Evolutionary conservation across 2,113 vertebrate species (phyloP), one percentile per base, ranked within the genome.

Genomic region (Chlamydotis undulata): DNA sequence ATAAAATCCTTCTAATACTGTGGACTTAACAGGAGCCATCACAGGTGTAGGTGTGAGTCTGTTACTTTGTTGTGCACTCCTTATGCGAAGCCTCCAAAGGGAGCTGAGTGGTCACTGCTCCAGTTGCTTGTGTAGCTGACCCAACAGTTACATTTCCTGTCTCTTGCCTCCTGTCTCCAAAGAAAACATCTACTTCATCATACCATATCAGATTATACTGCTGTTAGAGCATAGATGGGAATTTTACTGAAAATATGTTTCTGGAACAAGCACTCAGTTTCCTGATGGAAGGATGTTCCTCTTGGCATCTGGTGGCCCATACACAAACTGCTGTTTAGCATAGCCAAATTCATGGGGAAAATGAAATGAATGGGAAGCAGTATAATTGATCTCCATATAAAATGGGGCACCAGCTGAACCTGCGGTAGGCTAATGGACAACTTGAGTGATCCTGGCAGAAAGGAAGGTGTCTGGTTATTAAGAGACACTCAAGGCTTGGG

Each of bases 381-480:
- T n/a, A 10, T 6, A 74, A 37, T 8, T 61, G n/a, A 67, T 90
- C 12, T 64, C 33, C 3, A 1, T 55, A 21, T 68, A n/a, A 82
- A 84, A 37, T 3, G 3, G 31, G 73, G 33, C 47, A 49, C 4
- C n/a, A 57, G 33, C 59, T 88, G 68, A 81, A 60, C 41, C 76
- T 37, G 35, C 2, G 1, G 4, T 4, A 17, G 35, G 28, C 73
- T 78, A 43, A 10, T 39, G 47, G 73, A 47, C 56, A 65, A 0
- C 60, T 59, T 22, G 64, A 39, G 73, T 35, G 92, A 24, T 75
- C 39, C 61, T 89, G 74, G 69, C 76, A 56, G 76, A 57, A 29
- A 67, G 77, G 56, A 87, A 84, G 21, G 23, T 91, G 49, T 87
- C 82, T 81, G 83, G 22, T 86, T 89, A 43, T 65, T 63, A 49